A percentile compares a stretch with the other conserved stretches of the same genome.
Conservation (phyloP, 2,113 vertebrate species). For the Mormoops blainvillei region DNA sequence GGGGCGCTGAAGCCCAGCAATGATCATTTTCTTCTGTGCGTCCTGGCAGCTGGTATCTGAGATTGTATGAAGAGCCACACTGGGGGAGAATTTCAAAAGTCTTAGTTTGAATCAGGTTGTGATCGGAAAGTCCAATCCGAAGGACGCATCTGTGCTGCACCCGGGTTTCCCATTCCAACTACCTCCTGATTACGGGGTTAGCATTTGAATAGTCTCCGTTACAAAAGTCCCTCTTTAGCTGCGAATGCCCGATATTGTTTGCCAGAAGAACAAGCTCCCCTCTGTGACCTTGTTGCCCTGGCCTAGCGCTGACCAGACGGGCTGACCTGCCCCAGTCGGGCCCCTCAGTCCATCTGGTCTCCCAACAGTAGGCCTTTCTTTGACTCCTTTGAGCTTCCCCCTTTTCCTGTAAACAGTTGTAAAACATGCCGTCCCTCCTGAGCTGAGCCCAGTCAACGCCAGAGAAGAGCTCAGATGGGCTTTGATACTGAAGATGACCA, state of each 20-base stretch:
- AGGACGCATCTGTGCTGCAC: background rate
- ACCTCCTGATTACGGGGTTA: background rate
- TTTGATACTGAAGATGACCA: slow-evolving; percentile 19
- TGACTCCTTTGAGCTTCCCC: background rate
- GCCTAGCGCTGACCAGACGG: background rate
- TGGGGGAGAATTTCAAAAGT: background rate
- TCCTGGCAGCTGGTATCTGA: background rate
- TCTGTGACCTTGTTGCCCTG: slow-evolving; percentile 9
- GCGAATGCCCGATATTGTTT: background rate
- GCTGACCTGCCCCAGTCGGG: background rate
- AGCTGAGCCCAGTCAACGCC: background rate
- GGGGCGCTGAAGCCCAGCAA: background rate
- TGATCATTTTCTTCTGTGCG: rapidly evolving
- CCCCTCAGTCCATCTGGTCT: background rate
- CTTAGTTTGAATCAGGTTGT: background rate
- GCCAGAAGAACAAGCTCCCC: background rate
- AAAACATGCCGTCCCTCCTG: background rate
- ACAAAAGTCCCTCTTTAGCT: background rate
- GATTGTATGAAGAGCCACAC: rapidly evolving
- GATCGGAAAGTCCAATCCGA: background rate
- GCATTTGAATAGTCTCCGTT: background rate
- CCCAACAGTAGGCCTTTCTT: slow-evolving; percentile 40
- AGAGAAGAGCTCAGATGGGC: background rate
- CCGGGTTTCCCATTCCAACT: too few relatives aligned
- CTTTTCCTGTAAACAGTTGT: slow-evolving; percentile 31